Conservation (phyloP, 2,888 invertebrate genomes). For the Ichneumoninae sp. region DNA sequence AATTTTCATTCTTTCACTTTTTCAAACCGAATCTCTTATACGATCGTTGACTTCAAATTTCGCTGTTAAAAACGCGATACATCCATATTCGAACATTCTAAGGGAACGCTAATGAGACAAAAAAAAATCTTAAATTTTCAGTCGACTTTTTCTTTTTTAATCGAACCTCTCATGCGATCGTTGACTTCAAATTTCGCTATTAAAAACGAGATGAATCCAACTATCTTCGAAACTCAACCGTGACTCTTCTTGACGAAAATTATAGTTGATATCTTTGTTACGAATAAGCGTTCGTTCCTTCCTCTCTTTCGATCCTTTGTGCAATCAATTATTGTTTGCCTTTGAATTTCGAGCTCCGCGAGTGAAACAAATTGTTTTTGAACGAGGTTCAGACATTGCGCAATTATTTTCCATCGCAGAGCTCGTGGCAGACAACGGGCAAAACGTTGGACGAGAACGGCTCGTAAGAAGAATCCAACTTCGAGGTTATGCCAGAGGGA, state of each 20-base stretch:
- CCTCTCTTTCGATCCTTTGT: background rate
- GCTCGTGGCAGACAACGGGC: background rate
- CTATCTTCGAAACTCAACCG: background rate
- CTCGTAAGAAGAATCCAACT: conserved; percentile 24
- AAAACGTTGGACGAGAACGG: background rate
- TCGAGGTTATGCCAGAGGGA: conserved; percentile 40
- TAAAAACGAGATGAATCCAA: background rate
- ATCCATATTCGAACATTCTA: background rate
- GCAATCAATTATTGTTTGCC: background rate
- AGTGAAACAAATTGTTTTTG: background rate
- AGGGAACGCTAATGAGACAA: background rate
- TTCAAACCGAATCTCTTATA: background rate
- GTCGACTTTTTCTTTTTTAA: too few relatives aligned
- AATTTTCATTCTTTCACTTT: background rate
- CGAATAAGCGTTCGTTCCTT: background rate
- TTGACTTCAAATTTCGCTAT: background rate
- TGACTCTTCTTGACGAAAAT: background rate
- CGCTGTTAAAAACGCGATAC: too few relatives aligned
- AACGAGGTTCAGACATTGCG: background rate
- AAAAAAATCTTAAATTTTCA: background rate
- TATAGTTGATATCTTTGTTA: background rate
- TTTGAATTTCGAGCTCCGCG: background rate
- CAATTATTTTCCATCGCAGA: conserved; percentile 4
- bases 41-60: too few relatives aligned
- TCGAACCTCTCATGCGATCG: too few relatives aligned